A percentile compares a stretch with the other conserved stretches of the same genome.
These are phyloP conservation scores for Felis chaus DNA, from an alignment of 2,113 vertebrate genomes.

Conservation along the genomic window DNA sequence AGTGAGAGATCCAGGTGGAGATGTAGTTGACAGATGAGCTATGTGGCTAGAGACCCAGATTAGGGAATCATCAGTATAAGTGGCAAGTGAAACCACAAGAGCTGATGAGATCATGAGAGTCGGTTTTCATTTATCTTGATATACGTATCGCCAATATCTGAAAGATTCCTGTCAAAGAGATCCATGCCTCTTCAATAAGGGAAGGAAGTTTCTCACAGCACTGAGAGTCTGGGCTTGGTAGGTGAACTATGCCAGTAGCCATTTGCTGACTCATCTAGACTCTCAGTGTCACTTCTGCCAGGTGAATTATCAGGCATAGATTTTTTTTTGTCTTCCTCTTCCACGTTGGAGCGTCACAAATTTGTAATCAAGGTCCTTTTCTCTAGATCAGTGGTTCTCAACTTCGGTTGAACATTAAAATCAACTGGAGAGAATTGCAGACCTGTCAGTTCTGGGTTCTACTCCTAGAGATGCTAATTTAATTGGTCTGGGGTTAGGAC, in stretches of 20 bases:
- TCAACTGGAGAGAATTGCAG: neutral
- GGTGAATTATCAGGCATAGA: neutral
- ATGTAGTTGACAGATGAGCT: neutral
- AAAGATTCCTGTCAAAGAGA: neutral
- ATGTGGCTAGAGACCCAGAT: neutral
- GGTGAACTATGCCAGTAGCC: neutral
- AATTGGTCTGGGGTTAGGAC: neutral
- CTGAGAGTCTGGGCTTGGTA: neutral
- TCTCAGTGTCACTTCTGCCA: neutral
- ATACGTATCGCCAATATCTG: neutral
- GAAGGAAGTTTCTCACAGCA: neutral
- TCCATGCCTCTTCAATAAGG: neutral
- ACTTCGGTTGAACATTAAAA: slow-evolving; percentile 2
- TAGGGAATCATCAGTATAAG: neutral
- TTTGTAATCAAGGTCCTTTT: neutral
- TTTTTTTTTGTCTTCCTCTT: neutral
- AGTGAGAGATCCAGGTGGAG: neutral
- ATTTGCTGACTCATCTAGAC: neutral
- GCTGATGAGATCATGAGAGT: neutral
- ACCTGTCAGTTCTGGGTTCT: neutral
- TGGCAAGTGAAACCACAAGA: neutral
- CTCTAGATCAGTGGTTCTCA: neutral
- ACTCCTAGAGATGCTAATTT: neutral
- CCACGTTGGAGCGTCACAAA: neutral
- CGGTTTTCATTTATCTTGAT: neutral